Percentiles rank a stretch among this genome's conserved stretches.
Conservation (phyloP, 2,888 invertebrate species). For the Oscheius myriophilus region DNA sequence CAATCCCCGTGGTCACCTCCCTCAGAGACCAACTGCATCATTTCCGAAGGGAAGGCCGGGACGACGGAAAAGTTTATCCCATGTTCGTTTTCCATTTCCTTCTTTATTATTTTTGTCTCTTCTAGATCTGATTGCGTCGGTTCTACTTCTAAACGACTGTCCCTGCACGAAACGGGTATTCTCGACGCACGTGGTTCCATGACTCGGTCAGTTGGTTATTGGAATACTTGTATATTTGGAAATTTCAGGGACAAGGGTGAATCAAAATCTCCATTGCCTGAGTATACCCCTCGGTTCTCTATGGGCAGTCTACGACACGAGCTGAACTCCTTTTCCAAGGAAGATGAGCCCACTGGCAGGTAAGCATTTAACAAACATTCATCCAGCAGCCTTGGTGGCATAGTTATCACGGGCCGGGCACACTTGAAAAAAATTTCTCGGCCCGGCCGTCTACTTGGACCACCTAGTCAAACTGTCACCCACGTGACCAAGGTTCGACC, state of each 20-base stretch:
- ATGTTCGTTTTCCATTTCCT: constrained; percentile 16
- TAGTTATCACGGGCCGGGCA: too few species aligned
- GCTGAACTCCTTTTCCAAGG: constrained; percentile 12
- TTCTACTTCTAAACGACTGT: constrained; percentile 14
- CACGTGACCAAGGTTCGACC: too few species aligned
- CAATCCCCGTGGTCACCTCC: constrained; percentile 30
- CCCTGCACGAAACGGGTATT: constrained; percentile 16
- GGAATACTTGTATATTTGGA: not conserved
- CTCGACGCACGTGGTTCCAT: constrained; percentile 19
- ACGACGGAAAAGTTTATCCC: constrained; percentile 30
- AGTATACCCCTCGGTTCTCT: constrained; percentile 13
- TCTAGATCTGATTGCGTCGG: constrained; percentile 16
- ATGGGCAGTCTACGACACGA: constrained; percentile 13
- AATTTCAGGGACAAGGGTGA: constrained; percentile 15
- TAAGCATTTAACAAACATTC: too few species aligned
- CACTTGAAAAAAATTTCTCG: too few species aligned
- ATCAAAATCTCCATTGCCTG: constrained; percentile 3
- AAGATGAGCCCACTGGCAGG: not conserved
- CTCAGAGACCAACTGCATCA: constrained; percentile 31
- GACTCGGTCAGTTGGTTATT: not conserved
- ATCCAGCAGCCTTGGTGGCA: too few species aligned
- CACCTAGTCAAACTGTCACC: too few species aligned
- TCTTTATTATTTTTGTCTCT: not conserved
- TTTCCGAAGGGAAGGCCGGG: constrained; percentile 22
- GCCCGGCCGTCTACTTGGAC: too few species aligned